Percentiles rank a stretch among this genome's conserved stretches.
These are phyloP conservation scores for Drosophila ironensis DNA, from an alignment of 1,140 invertebrate species.

Conservation along the genomic window DNA sequence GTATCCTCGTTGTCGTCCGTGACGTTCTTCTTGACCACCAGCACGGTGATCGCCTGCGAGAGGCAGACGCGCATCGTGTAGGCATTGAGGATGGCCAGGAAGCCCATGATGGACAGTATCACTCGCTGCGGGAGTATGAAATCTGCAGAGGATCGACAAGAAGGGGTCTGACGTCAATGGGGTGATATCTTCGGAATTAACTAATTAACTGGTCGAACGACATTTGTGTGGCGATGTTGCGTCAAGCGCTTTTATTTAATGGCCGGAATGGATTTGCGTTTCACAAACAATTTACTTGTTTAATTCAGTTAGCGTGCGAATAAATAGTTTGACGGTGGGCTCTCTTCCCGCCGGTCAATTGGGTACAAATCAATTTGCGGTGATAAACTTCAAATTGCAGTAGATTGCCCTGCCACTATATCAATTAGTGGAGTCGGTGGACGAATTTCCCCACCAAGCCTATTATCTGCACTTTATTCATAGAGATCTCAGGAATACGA, in stretches of 20 bases:
- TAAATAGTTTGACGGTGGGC: constrained; percentile 39
- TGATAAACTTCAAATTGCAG: constrained; percentile 56
- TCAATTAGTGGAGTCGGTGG: constrained; percentile 31
- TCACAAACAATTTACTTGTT: constrained; percentile 33
- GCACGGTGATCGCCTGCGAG: constrained; percentile 94
- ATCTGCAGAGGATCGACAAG: constrained; percentile 82
- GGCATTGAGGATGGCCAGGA: constrained; percentile 92
- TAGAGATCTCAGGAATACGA: too few relatives aligned
- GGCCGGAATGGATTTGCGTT: constrained; percentile 12
- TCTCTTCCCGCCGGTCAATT: constrained; percentile 51
- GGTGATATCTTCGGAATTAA: not conserved
- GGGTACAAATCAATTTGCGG: constrained; percentile 61
- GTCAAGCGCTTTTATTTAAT: constrained; percentile 19
- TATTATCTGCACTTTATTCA: too few relatives aligned
- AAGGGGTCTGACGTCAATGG: constrained; percentile 2
- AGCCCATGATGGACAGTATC: constrained; percentile 92
- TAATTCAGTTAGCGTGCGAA: constrained; percentile 59
- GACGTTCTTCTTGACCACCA: constrained; percentile 84
- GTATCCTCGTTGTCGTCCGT: constrained; percentile 19
- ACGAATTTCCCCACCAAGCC: not conserved
- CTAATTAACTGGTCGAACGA: constrained; percentile 11
- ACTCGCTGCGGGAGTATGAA: constrained; percentile 88
- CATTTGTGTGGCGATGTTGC: not conserved
- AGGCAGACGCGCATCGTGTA: constrained; percentile 94
- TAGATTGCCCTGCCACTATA: constrained; percentile 44